Percentiles rank a stretch among this genome's conserved stretches.
phyloP scores from a whole-genome alignment of 92 coral and sea anemone species.

The Bergia puertoricense region DNA sequence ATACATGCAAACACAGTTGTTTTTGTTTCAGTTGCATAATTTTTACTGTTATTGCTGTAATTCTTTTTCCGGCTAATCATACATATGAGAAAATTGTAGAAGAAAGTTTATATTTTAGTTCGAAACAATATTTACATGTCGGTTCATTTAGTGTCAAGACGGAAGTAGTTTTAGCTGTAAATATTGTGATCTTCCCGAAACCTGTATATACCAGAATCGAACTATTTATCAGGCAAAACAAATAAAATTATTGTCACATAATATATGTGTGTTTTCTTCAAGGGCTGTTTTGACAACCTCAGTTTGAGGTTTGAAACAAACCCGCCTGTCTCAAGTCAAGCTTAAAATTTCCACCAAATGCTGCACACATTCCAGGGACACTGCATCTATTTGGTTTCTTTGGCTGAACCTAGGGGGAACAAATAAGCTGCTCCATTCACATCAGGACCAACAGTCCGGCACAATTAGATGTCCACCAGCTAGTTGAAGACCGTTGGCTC shows the following conservation, averaged over 20 bases:
- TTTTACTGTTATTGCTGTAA: neutral
- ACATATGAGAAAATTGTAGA: neutral
- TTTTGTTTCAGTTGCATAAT: too few species aligned
- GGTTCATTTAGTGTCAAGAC: neutral
- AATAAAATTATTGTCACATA: constrained; percentile 1
- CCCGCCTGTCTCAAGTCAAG: too few species aligned
- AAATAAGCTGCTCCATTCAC: too few species aligned
- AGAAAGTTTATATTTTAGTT: neutral
- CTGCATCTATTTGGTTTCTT: too few species aligned
- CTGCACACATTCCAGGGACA: too few species aligned
- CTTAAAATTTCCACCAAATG: too few species aligned
- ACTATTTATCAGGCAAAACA: neutral
- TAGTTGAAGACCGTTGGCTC: too few species aligned
- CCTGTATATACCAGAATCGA: constrained; percentile 10
- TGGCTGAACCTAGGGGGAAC: too few species aligned
- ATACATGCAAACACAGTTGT: too few species aligned
- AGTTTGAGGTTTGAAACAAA: neutral
- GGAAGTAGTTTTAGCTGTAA: neutral
- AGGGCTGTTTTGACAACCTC: neutral
- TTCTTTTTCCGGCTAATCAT: neutral
- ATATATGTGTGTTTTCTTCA: neutral
- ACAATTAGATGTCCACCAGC: too few species aligned
- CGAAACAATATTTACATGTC: neutral
- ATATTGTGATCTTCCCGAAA: neutral
- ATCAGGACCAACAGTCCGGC: too few species aligned